These are phyloP conservation scores for Ochotona princeps DNA, from an alignment of 2,113 vertebrate species.

Conservation along the genomic window DNA sequence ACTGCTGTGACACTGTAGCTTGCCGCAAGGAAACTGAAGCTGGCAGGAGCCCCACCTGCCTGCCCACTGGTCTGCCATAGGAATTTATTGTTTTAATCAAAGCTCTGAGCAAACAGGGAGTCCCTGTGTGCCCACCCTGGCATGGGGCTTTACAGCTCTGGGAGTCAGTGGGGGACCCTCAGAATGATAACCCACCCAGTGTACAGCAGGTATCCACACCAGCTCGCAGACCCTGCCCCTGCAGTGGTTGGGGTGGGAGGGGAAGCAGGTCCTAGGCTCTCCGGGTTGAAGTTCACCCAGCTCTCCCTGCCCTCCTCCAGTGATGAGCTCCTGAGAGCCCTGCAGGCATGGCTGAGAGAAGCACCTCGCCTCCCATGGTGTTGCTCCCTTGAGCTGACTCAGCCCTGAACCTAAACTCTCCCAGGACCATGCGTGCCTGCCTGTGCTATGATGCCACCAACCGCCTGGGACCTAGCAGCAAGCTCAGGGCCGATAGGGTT, in stretches of 20 bases:
- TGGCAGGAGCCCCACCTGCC: background rate
- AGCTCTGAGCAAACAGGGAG: background rate
- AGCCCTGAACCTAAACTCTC: background rate
- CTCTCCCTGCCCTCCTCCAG: rapidly evolving
- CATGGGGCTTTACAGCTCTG: background rate
- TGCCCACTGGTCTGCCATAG: background rate
- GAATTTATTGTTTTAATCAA: conserved; percentile 62
- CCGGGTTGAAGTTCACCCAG: background rate
- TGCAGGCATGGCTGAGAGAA: background rate
- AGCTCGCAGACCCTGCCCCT: background rate
- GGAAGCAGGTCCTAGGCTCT: background rate
- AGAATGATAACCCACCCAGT: background rate
- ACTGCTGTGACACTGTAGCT: background rate
- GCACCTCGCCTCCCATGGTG: too few species aligned
- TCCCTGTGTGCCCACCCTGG: background rate
- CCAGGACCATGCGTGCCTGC: background rate
- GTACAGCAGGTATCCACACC: background rate
- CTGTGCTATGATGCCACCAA: background rate
- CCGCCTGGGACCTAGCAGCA: background rate
- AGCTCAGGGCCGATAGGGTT: background rate
- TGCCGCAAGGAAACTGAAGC: background rate
- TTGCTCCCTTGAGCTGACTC: background rate
- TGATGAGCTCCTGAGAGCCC: background rate
- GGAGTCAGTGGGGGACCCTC: background rate
- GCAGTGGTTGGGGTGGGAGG: rapidly evolving